Conservation (phyloP, 2,113 vertebrate genomes). For the Edolisoma coerulescens region DNA sequence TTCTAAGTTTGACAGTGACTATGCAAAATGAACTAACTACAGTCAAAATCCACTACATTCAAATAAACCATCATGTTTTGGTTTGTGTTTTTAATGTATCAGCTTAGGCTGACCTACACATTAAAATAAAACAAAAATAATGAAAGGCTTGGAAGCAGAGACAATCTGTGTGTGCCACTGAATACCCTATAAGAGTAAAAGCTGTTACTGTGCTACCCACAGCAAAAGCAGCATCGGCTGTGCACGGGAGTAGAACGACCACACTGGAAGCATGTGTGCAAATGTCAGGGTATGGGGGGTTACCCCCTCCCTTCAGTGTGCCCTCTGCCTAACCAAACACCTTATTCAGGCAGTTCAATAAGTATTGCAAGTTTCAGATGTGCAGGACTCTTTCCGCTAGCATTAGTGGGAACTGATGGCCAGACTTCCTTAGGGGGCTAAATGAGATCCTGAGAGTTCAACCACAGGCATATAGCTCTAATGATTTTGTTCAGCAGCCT, state of each 20-base stretch:
- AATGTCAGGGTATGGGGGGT: not conserved
- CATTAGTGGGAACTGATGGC: not conserved
- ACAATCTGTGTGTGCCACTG: not conserved
- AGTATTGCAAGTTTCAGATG: not conserved
- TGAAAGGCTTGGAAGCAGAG: not conserved
- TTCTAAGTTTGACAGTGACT: not conserved
- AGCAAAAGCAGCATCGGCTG: fast-evolving
- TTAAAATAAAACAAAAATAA: not conserved
- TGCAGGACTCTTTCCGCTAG: not conserved
- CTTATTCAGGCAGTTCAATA: not conserved
- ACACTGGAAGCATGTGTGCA: fast-evolving
- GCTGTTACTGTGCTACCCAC: not conserved
- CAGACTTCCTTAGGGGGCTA: not conserved
- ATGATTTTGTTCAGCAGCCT: not conserved
- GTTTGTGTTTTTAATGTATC: not conserved
- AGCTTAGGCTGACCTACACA: not conserved
- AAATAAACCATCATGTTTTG: not conserved
- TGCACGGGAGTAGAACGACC: fast-evolving
- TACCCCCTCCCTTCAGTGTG: not conserved
- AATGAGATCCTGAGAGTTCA: not conserved
- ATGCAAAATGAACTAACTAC: not conserved
- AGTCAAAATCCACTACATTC: not conserved
- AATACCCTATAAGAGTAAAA: not conserved
- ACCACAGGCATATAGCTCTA: too few species aligned
- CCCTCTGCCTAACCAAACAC: not conserved